Percentiles rank a stretch among this genome's conserved stretches.
Conservation (phyloP, 2,113 vertebrate genomes). For the Crypturellus undulatus region DNA sequence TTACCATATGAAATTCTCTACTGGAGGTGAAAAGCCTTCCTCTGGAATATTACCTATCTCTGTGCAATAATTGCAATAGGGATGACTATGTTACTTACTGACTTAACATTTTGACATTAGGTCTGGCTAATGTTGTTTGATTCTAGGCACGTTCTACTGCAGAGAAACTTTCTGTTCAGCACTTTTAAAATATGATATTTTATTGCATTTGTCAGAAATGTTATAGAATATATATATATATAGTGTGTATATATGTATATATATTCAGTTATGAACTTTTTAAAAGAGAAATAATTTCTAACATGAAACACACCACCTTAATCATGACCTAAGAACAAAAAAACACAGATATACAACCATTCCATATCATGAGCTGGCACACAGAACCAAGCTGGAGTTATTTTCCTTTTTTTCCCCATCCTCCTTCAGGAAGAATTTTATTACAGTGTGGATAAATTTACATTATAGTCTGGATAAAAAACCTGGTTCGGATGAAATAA, state of each 20-base stretch:
- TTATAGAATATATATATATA: background rate
- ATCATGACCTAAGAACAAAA: background rate
- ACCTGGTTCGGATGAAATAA: background rate
- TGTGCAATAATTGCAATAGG: background rate
- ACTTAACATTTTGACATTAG: conserved; percentile 7
- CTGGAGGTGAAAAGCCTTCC: background rate
- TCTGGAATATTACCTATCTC: background rate
- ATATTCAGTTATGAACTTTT: background rate
- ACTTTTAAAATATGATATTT: background rate
- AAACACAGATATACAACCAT: fast-evolving
- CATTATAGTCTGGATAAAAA: background rate
- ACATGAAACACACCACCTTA: background rate
- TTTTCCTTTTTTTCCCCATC: background rate
- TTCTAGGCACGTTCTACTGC: background rate
- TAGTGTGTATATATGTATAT: background rate
- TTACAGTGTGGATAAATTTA: background rate
- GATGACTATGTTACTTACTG: background rate
- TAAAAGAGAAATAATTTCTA: background rate
- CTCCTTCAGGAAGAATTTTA: background rate
- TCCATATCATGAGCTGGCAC: background rate
- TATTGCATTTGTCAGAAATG: background rate
- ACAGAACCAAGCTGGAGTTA: background rate
- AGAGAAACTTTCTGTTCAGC: background rate
- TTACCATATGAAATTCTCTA: background rate
- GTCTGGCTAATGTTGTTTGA: background rate